Evolutionary conservation across 2,888 invertebrate species (phyloP).

Genomic region (Glyphotaelius pellucidus): DNA sequence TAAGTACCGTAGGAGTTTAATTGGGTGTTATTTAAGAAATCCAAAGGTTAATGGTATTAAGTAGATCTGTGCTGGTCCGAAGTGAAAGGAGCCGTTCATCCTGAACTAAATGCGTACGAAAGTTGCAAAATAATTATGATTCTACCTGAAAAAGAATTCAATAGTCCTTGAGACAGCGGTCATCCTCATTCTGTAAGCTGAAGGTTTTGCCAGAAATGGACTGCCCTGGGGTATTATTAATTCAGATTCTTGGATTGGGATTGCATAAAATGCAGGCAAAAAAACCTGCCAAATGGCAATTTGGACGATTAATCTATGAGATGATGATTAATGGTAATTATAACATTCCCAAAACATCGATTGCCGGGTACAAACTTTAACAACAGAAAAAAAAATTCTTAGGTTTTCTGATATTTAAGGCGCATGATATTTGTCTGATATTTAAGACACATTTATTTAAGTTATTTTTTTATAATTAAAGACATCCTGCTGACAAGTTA

Average conservation of each 20-base stretch:
- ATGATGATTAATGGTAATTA: neutral
- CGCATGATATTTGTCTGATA: neutral
- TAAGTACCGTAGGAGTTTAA: neutral
- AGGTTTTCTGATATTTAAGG: neutral
- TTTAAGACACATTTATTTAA: neutral
- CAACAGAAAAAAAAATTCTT: neutral
- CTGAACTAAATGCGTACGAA: slow-evolving; percentile 21
- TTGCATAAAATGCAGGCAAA: neutral
- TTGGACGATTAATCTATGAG: neutral
- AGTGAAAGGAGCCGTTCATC: slow-evolving; percentile 38
- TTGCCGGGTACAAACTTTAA: neutral
- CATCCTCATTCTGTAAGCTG: neutral
- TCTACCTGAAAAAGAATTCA: neutral
- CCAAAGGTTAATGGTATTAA: slow-evolving; percentile 38
- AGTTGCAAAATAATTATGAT: slow-evolving; percentile 5
- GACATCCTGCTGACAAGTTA: neutral
- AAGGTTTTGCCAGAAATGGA: neutral
- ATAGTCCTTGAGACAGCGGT: neutral
- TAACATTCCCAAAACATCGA: neutral
- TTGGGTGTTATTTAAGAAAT: slow-evolving; percentile 25
- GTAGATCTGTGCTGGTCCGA: slow-evolving; percentile 23
- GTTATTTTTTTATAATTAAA: neutral
- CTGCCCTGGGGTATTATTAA: neutral
- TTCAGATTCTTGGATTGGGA: neutral
- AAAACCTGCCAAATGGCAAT: neutral